Percentiles rank a stretch among this genome's conserved stretches.
These are phyloP conservation scores for Dinomys branickii DNA, from an alignment of 2,113 vertebrate species.

Conservation along the genomic window DNA sequence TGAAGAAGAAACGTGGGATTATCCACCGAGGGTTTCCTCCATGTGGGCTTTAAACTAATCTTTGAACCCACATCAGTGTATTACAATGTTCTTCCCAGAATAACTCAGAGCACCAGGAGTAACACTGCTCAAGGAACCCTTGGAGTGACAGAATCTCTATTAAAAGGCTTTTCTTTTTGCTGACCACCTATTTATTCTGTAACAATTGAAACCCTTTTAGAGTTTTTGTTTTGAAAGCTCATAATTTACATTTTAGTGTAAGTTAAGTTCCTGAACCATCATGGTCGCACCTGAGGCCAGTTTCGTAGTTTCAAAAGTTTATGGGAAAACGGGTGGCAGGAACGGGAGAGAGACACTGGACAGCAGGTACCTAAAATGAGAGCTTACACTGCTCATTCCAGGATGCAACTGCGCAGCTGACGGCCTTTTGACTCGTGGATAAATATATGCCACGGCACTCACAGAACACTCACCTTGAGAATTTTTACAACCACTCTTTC, in stretches of 20 bases:
- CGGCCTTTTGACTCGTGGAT: background rate
- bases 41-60: background rate
- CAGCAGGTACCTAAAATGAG: background rate
- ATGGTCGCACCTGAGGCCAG: background rate
- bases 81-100: conserved; percentile 18
- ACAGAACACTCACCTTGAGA: conserved; percentile 93
- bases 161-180: background rate
- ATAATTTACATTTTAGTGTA: conserved; percentile 13
- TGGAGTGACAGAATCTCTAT: background rate
- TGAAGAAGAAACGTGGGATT: background rate
- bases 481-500: conserved; percentile 99
- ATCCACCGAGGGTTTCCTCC: background rate
- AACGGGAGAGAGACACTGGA: background rate
- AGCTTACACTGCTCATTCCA: background rate
- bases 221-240: background rate
- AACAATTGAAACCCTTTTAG: background rate
- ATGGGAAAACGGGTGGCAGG: background rate
- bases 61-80: background rate
- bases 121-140: background rate
- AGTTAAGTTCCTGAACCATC: background rate
- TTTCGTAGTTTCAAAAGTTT: conserved; percentile 1
- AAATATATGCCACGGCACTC: background rate
- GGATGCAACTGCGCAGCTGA: background rate
- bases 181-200: background rate
- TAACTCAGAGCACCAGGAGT: background rate